These are phyloP conservation scores for Varecia variegata DNA, from an alignment of 2,797 vertebrate genomes.

Conservation along the genomic window DNA sequence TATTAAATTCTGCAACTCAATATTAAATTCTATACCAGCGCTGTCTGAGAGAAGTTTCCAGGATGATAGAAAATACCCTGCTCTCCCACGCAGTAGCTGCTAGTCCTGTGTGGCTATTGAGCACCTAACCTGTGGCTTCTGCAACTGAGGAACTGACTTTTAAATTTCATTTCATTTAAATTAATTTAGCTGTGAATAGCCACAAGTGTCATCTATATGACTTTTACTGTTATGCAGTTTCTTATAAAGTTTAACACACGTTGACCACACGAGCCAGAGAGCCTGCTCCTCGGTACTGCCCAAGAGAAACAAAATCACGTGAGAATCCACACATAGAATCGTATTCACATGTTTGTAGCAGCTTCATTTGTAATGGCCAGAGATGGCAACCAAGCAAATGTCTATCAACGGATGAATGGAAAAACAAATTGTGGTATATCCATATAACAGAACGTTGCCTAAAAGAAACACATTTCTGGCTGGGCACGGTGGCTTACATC, in stretches of 20 bases:
- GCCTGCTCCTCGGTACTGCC: neutral
- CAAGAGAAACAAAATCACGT: neutral
- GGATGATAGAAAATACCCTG: neutral
- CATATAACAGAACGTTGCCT: neutral
- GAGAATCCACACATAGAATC: neutral
- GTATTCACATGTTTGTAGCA: neutral
- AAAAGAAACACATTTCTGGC: too few relatives aligned
- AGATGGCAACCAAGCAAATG: neutral
- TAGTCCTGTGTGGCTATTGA: rapidly evolving
- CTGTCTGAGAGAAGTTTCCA: neutral
- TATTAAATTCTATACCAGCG: neutral
- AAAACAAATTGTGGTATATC: neutral
- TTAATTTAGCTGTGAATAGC: neutral
- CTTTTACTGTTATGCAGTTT: neutral
- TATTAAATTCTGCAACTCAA: too few relatives aligned
- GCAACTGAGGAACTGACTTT: neutral
- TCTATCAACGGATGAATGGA: neutral
- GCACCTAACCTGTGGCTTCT: neutral
- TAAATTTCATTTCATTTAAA: neutral
- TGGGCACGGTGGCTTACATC: neutral
- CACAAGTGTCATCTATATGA: rapidly evolving
- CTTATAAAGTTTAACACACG: neutral
- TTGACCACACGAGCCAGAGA: rapidly evolving
- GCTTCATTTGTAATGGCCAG: neutral
- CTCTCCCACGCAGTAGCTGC: rapidly evolving